Evolutionary conservation across 2,113 vertebrate species (phyloP), one percentile per base, ranked within the genome.

Genomic region (Columba janthina): DNA sequence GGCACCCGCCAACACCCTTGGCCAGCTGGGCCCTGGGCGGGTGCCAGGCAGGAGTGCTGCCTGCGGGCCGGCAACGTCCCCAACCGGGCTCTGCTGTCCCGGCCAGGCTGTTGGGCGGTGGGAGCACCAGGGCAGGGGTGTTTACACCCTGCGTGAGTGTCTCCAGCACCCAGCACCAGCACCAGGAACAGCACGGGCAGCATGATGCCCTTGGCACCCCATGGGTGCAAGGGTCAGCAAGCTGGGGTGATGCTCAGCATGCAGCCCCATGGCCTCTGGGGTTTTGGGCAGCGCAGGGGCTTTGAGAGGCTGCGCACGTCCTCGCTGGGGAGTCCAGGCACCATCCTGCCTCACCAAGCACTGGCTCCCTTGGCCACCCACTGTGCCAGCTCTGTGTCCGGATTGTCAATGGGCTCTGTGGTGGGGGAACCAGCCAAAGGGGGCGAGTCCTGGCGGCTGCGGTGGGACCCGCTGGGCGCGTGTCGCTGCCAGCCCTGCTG

Each of bases 111-210:
- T 51, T 12, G 19, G 9, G 0, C 2, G 26, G 14, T 21, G 29
- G 51, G 72, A 62, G 10, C 50, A 19, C 2, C 0, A 0, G 31
- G 15, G 34, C 9, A 14, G 51, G 19, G 67, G 12, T 1, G 3
- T n/a, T 34, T 3, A 6, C 31, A 17, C 31, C 25, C 48, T 4
- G 0, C 1, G 0, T 0, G 11, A 25, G 28, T 12, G 76, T 61
- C 64, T 40, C 50, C 60, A 79, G 50, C 48, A 34, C 29, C 48
- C 60, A 79, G 50, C 54, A 32, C 29, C 34, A 54, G n/a, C 57
- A 34, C 19, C 40, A 26, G 44, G 9, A 46, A 7, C 44, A 46
- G 44, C 44, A 44, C 2, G 7, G 80, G 89, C 32, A 40, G 32
- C 38, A 31, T 26, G 1, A 24, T 4, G 18, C 42, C 50, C 6